These are phyloP conservation scores for Pyrrhosoma nymphula DNA, from an alignment of 2,888 invertebrate genomes.

Conservation along the genomic window DNA sequence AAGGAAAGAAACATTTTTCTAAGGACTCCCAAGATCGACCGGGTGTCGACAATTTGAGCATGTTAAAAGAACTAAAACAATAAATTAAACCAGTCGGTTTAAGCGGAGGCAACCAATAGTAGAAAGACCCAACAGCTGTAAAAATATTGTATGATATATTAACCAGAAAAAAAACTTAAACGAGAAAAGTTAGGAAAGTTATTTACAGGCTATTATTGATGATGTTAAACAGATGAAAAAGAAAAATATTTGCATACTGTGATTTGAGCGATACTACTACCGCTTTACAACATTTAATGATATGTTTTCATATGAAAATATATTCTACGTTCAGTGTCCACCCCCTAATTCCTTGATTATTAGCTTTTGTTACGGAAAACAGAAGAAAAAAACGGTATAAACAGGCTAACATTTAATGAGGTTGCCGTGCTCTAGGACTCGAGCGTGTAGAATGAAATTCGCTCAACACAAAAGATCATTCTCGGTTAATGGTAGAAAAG, in stretches of 20 bases:
- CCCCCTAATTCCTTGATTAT: constrained; percentile 21
- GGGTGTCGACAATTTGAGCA: constrained; percentile 13
- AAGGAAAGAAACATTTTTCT: constrained; percentile 36
- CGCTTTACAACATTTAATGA: constrained; percentile 63
- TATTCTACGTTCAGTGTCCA: constrained; percentile 60
- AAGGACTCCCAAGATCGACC: constrained; percentile 40
- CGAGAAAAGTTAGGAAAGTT: constrained; percentile 44
- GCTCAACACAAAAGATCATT: background rate
- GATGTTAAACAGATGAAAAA: constrained; percentile 52
- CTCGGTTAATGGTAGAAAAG: background rate
- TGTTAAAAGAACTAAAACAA: background rate
- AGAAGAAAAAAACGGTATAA: constrained; percentile 26
- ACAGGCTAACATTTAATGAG: constrained; percentile 35
- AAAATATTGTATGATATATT: constrained; percentile 55
- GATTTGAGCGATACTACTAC: constrained; percentile 63
- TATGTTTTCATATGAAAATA: constrained; percentile 62
- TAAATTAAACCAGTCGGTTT: constrained; percentile 24
- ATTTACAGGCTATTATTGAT: constrained; percentile 54
- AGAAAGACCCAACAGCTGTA: constrained; percentile 41
- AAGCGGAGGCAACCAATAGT: constrained; percentile 20
- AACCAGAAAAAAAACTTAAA: constrained; percentile 36
- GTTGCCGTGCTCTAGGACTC: constrained; percentile 52
- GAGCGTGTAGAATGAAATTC: background rate
- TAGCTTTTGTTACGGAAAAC: constrained; percentile 66
- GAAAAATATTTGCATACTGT: constrained; percentile 66